Evolutionary conservation across 53 echinoderm and acorn worm genomes (phyloP).

Genomic region (Henricia sp.): DNA sequence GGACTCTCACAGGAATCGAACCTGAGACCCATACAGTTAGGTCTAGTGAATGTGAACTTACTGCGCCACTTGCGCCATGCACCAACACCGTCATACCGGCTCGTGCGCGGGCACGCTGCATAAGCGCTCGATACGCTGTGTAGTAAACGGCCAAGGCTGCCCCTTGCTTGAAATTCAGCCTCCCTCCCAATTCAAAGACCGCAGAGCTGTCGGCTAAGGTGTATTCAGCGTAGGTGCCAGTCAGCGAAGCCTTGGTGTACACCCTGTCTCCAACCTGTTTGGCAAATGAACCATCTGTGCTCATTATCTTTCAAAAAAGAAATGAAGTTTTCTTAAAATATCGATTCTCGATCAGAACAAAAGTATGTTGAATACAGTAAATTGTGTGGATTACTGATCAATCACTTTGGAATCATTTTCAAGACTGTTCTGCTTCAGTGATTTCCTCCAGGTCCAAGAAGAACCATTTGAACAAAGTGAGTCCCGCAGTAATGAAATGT

Average conservation of each 20-base stretch:
- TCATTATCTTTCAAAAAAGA: too few relatives aligned
- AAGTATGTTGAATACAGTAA: too few relatives aligned
- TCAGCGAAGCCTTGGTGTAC: constrained; percentile 49
- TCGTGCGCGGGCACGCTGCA: constrained; percentile 68
- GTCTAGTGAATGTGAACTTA: constrained; percentile 79
- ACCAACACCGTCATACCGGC: constrained; percentile 84
- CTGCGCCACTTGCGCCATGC: constrained; percentile 95
- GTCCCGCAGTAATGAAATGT: too few relatives aligned
- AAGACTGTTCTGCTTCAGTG: too few relatives aligned
- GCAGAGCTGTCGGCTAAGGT: constrained; percentile 62
- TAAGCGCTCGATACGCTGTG: constrained; percentile 90
- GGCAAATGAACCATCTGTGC: constrained; percentile 57
- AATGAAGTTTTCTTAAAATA: too few relatives aligned
- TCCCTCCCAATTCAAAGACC: constrained; percentile 62
- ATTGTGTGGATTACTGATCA: too few relatives aligned
- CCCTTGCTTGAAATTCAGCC: constrained; percentile 88
- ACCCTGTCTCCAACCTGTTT: constrained; percentile 91
- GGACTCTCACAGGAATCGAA: too few relatives aligned
- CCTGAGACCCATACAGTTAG: constrained; percentile 29
- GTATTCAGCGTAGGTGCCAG: constrained; percentile 89
- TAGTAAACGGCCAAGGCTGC: constrained; percentile 89
- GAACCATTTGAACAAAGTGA: too few relatives aligned
- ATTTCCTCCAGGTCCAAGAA: too few relatives aligned
- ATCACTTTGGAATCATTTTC: too few relatives aligned
- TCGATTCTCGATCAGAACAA: too few relatives aligned